These are phyloP conservation scores for Linyphia triangularis DNA, from an alignment of 2,888 invertebrate genomes.

Conservation along the genomic window DNA sequence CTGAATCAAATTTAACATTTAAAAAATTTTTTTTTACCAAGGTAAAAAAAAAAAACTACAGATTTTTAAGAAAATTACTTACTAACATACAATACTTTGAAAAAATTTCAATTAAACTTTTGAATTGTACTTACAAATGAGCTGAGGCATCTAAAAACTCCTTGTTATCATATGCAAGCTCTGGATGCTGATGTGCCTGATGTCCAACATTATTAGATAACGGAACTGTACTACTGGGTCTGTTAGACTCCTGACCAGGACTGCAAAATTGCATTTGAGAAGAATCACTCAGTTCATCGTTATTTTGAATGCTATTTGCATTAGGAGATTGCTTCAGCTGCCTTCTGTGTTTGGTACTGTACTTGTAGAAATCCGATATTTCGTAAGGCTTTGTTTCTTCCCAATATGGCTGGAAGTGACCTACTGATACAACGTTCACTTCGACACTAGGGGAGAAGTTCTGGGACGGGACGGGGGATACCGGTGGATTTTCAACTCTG, in stretches of 20 bases:
- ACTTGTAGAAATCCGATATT: slow-evolving; percentile 98
- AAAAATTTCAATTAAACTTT: not conserved
- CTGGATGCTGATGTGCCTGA: slow-evolving; percentile 11
- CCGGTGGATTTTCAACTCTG: not conserved
- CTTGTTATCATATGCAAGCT: slow-evolving; percentile 46
- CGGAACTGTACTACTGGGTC: not conserved
- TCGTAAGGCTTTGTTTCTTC: slow-evolving; percentile 98
- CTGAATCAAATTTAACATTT: too few relatives aligned
- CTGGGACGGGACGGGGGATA: slow-evolving; percentile 16
- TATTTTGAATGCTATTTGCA: not conserved
- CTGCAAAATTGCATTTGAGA: slow-evolving; percentile 19
- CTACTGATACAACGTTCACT: slow-evolving; percentile 87
- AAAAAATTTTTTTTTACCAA: too few relatives aligned
- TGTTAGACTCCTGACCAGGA: not conserved
- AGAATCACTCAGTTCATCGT: slow-evolving; percentile 5
- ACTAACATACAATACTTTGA: not conserved
- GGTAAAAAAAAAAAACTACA: too few relatives aligned
- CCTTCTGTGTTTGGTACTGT: slow-evolving; percentile 94
- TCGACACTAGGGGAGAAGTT: slow-evolving; percentile 72
- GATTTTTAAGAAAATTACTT: too few relatives aligned
- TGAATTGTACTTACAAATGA: slow-evolving; percentile 44
- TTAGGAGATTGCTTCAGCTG: slow-evolving; percentile 53
- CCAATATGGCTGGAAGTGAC: slow-evolving; percentile 90
- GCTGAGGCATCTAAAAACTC: slow-evolving; percentile 38
- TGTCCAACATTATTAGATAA: not conserved